These are phyloP conservation scores for Cranoglanis bouderius DNA, from an alignment of 2,113 vertebrate species.

Conservation along the genomic window DNA sequence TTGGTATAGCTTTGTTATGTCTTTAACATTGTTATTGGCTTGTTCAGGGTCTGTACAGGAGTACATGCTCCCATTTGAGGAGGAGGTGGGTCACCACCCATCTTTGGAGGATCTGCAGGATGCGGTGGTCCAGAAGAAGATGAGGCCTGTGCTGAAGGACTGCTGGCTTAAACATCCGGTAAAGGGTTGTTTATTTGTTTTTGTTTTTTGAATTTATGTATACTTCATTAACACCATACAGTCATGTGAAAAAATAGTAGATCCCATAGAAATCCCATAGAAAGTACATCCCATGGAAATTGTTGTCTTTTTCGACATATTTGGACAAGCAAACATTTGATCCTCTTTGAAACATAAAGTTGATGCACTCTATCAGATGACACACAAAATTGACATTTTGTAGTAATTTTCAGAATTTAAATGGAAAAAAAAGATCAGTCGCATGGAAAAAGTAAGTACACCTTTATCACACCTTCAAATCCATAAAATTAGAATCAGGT, in stretches of 20 bases:
- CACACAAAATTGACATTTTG: too few species aligned
- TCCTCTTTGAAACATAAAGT: too few species aligned
- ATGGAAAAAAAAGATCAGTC: too few species aligned
- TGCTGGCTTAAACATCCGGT: constrained; percentile 97
- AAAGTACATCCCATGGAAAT: too few species aligned
- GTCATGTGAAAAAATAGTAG: not conserved
- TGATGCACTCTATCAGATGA: too few species aligned
- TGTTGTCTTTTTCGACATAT: too few species aligned
- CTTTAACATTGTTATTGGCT: not conserved
- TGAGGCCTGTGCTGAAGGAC: constrained; percentile 93
- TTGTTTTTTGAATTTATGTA: not conserved
- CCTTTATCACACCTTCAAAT: too few species aligned
- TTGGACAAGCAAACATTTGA: too few species aligned
- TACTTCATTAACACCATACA: not conserved
- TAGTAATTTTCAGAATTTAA: too few species aligned
- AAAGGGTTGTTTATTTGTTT: constrained; percentile 62
- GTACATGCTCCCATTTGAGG: constrained; percentile 96
- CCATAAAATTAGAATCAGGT: too few species aligned
- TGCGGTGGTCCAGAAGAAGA: constrained; percentile 98
- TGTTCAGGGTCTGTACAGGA: constrained; percentile 85
- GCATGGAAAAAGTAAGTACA: too few species aligned
- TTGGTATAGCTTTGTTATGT: not conserved
- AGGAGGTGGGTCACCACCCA: constrained; percentile 95
- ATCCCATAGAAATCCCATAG: too few species aligned
- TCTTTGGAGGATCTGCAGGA: constrained; percentile 98